Percentiles rank a stretch among this genome's conserved stretches.
phyloP scores from a whole-genome alignment of 2,113 vertebrate species.

The Psittacara wagleri region DNA sequence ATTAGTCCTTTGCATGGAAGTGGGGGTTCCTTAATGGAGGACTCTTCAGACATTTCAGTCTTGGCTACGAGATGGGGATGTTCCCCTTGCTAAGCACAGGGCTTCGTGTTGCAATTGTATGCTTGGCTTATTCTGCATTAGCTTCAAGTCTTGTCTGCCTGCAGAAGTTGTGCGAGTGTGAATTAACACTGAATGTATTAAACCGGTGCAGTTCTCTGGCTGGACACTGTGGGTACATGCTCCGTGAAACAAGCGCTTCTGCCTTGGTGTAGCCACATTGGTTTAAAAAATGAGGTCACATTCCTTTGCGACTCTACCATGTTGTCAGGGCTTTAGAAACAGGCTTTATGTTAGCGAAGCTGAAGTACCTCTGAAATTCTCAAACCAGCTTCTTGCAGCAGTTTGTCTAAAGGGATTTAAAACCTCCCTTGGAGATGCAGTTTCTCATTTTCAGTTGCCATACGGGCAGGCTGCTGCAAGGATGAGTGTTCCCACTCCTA shows the following conservation, averaged over 20 bases:
- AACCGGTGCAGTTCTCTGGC: background rate
- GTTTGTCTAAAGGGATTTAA: background rate
- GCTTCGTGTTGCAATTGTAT: background rate
- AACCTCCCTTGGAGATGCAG: background rate
- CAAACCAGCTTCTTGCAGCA: background rate
- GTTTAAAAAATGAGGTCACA: background rate
- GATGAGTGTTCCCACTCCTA: background rate
- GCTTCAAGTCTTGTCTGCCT: background rate
- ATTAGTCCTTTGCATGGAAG: background rate
- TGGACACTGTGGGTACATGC: background rate
- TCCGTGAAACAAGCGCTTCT: background rate
- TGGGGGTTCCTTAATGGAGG: background rate
- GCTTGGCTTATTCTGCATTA: background rate
- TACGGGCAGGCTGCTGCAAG: background rate
- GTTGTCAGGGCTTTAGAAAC: background rate
- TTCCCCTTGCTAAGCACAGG: background rate
- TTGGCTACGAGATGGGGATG: fast-evolving
- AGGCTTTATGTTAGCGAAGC: background rate
- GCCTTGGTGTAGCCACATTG: background rate
- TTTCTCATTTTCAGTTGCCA: background rate
- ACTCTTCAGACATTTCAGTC: background rate
- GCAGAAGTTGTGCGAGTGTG: background rate
- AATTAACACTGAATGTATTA: background rate
- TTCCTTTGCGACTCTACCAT: background rate
- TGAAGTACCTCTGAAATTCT: background rate